phyloP scores from a whole-genome alignment of 1,140 invertebrate species.

The Trypoxylus dichotomus region DNA sequence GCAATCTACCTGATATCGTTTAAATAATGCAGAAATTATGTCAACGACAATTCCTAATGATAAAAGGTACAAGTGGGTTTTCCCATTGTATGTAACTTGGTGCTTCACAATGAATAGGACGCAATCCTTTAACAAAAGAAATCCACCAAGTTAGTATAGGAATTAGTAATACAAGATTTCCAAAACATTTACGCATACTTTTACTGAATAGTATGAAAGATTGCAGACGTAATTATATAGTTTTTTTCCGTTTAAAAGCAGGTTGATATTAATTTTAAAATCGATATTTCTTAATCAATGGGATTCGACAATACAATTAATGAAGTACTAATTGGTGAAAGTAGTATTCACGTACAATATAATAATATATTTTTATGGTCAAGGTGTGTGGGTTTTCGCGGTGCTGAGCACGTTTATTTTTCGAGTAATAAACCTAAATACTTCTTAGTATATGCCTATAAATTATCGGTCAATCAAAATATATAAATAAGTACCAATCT shows the following conservation, averaged over 20 bases:
- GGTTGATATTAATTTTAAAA: neutral
- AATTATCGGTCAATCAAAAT: constrained; percentile 18
- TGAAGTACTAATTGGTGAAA: neutral
- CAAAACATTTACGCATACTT: neutral
- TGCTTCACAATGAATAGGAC: too few species aligned
- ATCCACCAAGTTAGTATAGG: too few species aligned
- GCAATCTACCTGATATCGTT: neutral
- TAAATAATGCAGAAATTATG: neutral
- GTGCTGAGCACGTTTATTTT: neutral
- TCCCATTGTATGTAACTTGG: too few species aligned
- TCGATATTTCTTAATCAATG: neutral
- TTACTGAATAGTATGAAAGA: neutral
- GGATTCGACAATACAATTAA: neutral
- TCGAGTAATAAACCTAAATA: constrained; percentile 19
- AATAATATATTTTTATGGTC: neutral
- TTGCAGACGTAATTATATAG: neutral
- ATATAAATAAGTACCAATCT: neutral
- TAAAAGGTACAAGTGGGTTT: too few species aligned
- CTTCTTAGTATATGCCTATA: neutral
- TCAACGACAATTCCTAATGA: neutral
- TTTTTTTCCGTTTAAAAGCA: neutral
- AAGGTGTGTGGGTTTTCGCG: neutral
- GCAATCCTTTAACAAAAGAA: too few species aligned
- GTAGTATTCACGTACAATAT: neutral
- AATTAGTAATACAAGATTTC: too few species aligned